Percentiles rank a stretch among this genome's conserved stretches.
Conservation (phyloP, 1,140 invertebrate genomes). For the Drosophila ficusphila region DNA sequence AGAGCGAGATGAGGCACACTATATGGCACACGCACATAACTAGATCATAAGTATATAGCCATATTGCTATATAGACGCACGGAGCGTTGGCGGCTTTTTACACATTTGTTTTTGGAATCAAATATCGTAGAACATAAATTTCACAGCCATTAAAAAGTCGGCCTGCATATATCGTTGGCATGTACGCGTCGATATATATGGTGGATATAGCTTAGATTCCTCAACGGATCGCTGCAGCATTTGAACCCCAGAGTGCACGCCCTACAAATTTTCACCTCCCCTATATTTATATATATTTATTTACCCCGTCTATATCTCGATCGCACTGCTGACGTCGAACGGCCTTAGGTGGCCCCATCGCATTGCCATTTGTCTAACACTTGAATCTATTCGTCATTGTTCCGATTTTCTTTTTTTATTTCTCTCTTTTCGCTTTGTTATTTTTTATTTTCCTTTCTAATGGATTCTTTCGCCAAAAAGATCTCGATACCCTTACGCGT, state of each 20-base stretch:
- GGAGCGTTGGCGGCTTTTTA: constrained; percentile 53
- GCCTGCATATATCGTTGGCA: constrained; percentile 22
- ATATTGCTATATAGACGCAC: constrained; percentile 21
- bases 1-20: constrained; percentile 22
- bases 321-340: constrained; percentile 41
- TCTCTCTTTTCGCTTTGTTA: constrained; percentile 17
- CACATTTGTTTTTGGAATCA: constrained; percentile 80
- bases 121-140: constrained; percentile 81
- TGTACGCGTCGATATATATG: background rate
- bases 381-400: constrained; percentile 74
- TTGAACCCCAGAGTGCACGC: constrained; percentile 49
- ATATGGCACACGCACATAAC: constrained; percentile 5
- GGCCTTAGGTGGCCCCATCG: constrained; percentile 46
- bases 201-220: constrained; percentile 3
- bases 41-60: constrained; percentile 45
- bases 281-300: constrained; percentile 1
- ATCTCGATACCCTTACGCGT: constrained; percentile 2
- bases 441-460: constrained; percentile 7
- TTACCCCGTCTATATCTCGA: background rate
- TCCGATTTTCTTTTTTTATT: constrained; percentile 44
- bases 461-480: constrained; percentile 25
- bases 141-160: constrained; percentile 68
- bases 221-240: constrained; percentile 27
- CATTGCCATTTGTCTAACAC: constrained; percentile 44
- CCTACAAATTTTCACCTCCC: constrained; percentile 10